Base-by-base conservation (phyloP, 2,113 vertebrate genomes). In the Fregetta grallaria region DNA sequence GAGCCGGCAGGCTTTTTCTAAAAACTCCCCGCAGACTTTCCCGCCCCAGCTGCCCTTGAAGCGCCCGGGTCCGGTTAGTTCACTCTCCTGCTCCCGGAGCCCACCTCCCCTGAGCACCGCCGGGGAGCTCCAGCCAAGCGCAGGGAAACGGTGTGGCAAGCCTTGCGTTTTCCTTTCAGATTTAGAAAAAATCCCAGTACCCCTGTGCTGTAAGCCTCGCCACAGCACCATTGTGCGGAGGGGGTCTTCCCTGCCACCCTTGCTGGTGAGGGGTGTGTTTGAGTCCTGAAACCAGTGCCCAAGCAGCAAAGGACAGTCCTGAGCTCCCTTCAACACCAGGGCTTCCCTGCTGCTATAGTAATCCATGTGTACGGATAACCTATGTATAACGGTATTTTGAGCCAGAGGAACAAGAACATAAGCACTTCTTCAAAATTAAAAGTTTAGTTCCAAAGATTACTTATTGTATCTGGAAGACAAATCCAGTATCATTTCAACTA, bases 181-280 rank as follows among this genome's bases (percentile, higher is more conserved):
- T 36, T 19, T 34, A 19, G 27, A 44, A 68, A 49, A 55, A 63
- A 19, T 27, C 26, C 13, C 11, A 6, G 18, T 27, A 6, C 2
- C 8, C 15, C 40, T 20, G 10, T n/a, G 29, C 30, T 38, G 19
- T 49, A 47, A 86, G 30, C 10, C 13, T 83, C 53, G 3, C 8
- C 17, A 9, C 26, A 2, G 30, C 3, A 1, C 12, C 8, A 1
- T 6, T 34, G 16, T 4, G 1, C 30, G 15, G 16, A 53, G 10
- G 12, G 38, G 11, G 4, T 32, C 20, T 80, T 50, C 17, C 36
- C 42, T 44, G 63, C 25, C 17, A 5, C 7, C 30, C 25, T 7
- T 9, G 1, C 7, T 3, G 23, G 29, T 26, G 11, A 4, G 6
- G 3, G 4, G 2, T 38, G 4, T 50, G 16, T 78, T 49, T 55